These are phyloP conservation scores for Drosophila sordidula DNA, from an alignment of 2,888 invertebrate species.

Conservation along the genomic window DNA sequence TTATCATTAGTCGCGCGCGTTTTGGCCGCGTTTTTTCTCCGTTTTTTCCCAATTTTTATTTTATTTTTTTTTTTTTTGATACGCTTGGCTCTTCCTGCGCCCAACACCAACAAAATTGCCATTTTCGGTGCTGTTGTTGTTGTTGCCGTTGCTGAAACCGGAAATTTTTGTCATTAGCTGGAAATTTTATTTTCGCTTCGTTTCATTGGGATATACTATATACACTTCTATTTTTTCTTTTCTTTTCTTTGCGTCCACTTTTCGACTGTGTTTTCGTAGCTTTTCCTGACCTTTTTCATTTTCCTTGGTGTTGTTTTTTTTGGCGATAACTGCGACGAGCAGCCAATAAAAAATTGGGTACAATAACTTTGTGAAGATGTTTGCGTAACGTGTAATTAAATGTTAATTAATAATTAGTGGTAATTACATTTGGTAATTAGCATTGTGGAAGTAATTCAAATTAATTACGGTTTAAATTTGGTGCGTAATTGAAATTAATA, in stretches of 20 bases:
- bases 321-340: constrained; percentile 27
- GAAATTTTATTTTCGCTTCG: constrained; percentile 75
- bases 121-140: constrained; percentile 41
- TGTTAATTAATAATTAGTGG: constrained; percentile 30
- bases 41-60: not conserved
- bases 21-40: constrained; percentile 45
- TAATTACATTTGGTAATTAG: constrained; percentile 29
- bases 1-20: constrained; percentile 55
- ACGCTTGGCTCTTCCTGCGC: constrained; percentile 48
- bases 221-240: constrained; percentile 10
- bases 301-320: constrained; percentile 5
- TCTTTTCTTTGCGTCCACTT: constrained; percentile 40
- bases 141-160: constrained; percentile 56
- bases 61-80: constrained; percentile 25
- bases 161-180: constrained; percentile 80
- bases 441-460: constrained; percentile 26
- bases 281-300: constrained; percentile 60
- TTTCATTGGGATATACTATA: constrained; percentile 51
- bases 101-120: constrained; percentile 46
- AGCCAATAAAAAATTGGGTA: constrained; percentile 13
- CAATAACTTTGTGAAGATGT: constrained; percentile 30
- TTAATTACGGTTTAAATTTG: constrained; percentile 9
- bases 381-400: constrained; percentile 35
- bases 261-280: constrained; percentile 52
- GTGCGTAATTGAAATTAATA: constrained; percentile 5